Evolutionary conservation across 2,113 vertebrate genomes (phyloP).

Genomic region (Gymnorhina tibicen): DNA sequence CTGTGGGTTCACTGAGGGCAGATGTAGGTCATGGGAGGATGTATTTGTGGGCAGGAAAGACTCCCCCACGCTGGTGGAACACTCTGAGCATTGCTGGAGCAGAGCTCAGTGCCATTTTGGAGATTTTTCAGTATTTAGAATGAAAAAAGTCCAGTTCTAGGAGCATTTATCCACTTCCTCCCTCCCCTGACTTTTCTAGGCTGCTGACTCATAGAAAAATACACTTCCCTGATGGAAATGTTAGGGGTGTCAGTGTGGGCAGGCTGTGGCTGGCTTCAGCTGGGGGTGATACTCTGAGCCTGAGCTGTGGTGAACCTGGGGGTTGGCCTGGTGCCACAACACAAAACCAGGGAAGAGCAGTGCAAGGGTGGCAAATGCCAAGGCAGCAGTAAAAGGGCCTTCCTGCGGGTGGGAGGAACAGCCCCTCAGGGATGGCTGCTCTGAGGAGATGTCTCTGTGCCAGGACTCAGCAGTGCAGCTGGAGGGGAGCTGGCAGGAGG

Average conservation of each 20-base stretch:
- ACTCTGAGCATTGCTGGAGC: neutral
- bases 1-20: neutral
- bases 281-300: neutral
- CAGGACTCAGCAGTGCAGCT: neutral
- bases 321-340: neutral
- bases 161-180: neutral
- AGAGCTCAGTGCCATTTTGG: neutral
- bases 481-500: neutral
- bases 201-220: neutral
- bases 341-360: neutral
- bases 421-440: neutral
- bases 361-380: fast-evolving
- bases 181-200: neutral
- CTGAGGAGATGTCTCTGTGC: neutral
- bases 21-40: neutral
- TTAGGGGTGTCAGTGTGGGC: neutral
- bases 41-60: neutral
- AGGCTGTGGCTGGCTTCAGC: neutral
- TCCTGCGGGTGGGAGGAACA: fast-evolving
- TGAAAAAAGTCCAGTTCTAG: neutral
- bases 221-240: neutral
- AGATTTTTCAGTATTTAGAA: neutral
- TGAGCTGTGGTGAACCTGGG: neutral
- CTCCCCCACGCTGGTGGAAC: neutral
- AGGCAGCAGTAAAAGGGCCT: neutral